Percentiles rank a stretch among this genome's conserved stretches.
Conservation (phyloP, 2,113 vertebrate species). For the Neotragus pygmaeus region DNA sequence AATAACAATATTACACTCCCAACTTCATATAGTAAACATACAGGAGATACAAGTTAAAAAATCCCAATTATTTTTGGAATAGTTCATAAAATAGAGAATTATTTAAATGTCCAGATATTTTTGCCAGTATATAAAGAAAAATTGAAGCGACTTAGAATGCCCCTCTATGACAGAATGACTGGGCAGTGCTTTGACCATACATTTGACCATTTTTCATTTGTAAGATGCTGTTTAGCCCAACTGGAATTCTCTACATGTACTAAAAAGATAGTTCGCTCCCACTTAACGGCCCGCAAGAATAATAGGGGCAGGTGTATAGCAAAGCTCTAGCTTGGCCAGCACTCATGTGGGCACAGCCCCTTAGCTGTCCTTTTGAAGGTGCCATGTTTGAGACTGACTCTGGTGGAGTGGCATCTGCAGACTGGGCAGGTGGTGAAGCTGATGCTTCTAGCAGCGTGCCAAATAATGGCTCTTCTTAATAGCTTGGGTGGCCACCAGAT, state of each 20-base stretch:
- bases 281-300: neutral
- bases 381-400: conserved; percentile 28
- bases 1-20: neutral
- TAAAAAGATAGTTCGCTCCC: conserved; percentile 26
- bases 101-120: neutral
- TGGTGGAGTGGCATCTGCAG: conserved; percentile 39
- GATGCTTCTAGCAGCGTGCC: conserved; percentile 20
- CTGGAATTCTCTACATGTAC: conserved; percentile 37
- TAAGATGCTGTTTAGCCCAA: conserved; percentile 27
- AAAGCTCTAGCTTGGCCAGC: conserved; percentile 27
- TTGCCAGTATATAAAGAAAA: neutral
- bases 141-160: neutral
- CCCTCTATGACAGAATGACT: neutral
- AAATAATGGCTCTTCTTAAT: conserved; percentile 60
- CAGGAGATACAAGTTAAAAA: neutral
- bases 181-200: neutral
- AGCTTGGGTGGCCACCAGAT: conserved; percentile 49
- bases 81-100: conserved; percentile 4
- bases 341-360: conserved; percentile 4
- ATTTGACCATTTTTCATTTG: neutral
- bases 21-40: neutral
- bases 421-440: conserved; percentile 45
- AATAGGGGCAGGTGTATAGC: conserved; percentile 45
- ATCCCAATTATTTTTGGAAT: neutral
- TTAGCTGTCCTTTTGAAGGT: conserved; percentile 49